Percentiles rank a stretch among this genome's conserved stretches.
phyloP scores from a whole-genome alignment of 2,888 invertebrate genomes.

The Aphelenchoides bicaudatus region DNA sequence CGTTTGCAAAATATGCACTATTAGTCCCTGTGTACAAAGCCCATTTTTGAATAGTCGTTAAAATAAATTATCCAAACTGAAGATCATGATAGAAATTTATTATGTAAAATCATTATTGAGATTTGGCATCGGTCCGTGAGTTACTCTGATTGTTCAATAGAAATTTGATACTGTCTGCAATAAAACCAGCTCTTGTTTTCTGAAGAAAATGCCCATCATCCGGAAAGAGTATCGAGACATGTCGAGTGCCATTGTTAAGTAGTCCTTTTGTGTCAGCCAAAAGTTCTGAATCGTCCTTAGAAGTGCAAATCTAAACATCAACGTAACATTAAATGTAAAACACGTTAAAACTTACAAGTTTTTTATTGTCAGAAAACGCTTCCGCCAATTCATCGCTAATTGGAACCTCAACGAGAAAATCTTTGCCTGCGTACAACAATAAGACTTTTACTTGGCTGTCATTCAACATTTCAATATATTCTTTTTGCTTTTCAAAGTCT shows the following conservation, averaged over 20 bases:
- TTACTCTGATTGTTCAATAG: conserved; percentile 26
- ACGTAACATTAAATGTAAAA: not conserved
- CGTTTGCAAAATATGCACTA: conserved; percentile 46
- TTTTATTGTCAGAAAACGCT: conserved; percentile 18
- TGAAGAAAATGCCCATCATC: conserved; percentile 39
- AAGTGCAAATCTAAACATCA: conserved; percentile 22
- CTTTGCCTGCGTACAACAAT: conserved; percentile 29
- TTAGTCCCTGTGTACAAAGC: too few relatives aligned
- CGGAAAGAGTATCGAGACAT: conserved; percentile 28
- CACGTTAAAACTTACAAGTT: conserved; percentile 23
- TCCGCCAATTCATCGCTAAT: conserved; percentile 24
- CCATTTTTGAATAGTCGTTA: too few relatives aligned
- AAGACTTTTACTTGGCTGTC: conserved; percentile 20
- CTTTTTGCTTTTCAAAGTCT: conserved; percentile 27
- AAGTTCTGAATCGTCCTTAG: conserved; percentile 27
- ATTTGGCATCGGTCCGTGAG: too few relatives aligned
- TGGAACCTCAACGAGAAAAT: conserved; percentile 31
- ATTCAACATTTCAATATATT: conserved; percentile 27
- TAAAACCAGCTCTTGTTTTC: conserved; percentile 31
- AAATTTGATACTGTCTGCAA: conserved; percentile 26
- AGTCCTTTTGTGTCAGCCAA: conserved; percentile 5
- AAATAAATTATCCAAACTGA: conserved; percentile 9
- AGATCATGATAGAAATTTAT: not conserved
- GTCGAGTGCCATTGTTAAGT: conserved; percentile 20
- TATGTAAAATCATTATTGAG: too few relatives aligned